phyloP scores from a whole-genome alignment of 2,797 vertebrate species.

The Huso huso region DNA sequence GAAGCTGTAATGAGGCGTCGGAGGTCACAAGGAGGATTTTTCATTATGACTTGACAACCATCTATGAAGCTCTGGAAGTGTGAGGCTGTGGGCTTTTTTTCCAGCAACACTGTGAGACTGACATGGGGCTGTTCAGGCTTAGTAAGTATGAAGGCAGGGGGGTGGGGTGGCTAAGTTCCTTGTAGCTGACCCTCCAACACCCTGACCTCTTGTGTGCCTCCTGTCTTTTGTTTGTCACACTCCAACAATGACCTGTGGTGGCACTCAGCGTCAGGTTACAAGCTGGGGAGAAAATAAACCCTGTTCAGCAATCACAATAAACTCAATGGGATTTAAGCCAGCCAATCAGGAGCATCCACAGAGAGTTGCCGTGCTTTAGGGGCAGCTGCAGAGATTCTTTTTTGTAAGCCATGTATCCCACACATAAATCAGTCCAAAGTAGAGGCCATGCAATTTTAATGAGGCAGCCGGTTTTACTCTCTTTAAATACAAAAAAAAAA shows the following conservation, averaged over 20 bases:
- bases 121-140: neutral
- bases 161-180: slow-evolving; percentile 1
- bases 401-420: slow-evolving; percentile 5
- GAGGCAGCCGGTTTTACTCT: slow-evolving; percentile 8
- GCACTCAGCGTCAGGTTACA: slow-evolving; percentile 2
- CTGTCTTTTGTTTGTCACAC: neutral
- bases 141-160: neutral
- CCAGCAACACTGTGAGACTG: neutral
- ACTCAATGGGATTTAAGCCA: neutral
- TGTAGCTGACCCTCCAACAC: neutral
- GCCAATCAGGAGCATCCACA: neutral
- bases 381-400: neutral
- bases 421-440: slow-evolving; percentile 17
- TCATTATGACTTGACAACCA: neutral
- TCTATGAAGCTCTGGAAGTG: slow-evolving; percentile 3
- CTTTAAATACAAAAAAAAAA: neutral
- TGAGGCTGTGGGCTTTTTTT: neutral
- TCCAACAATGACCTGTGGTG: neutral
- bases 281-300: neutral
- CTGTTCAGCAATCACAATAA: neutral
- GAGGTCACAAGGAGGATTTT: slow-evolving; percentile 15
- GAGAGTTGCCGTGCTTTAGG: neutral
- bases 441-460: slow-evolving; percentile 13
- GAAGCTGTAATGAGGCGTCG: neutral
- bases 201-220: neutral